Base-by-base conservation (phyloP, 2,797 vertebrate genomes). In the Paedocypris micromegethes region DNA sequence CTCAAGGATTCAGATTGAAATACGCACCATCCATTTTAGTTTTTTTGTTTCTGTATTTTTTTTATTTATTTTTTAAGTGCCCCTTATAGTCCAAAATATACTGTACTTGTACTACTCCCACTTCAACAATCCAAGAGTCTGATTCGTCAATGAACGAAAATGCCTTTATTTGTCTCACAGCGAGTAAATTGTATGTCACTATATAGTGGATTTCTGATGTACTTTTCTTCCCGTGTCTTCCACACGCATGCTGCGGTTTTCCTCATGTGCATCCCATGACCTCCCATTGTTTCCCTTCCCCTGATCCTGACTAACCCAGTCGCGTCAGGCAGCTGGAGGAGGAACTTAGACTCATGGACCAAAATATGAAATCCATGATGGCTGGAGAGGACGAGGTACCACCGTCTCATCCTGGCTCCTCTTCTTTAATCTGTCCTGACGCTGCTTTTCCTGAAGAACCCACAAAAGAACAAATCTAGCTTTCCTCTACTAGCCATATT, bases 341-440 rank as follows among this genome's bases (percentile, higher is more conserved):
- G 82, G 93, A 98, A 82, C 92, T 98, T 77, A 90, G 87, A 85
- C 91, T 93, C 80, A 94, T 96, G 95, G 96, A 98, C 86, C 94
- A 96, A 89, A 90, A 90, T 86, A 83, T 97, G 88, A 98, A 98
- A 91, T 93, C 93, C 83, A 90, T 96, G 90, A 93, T 94, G 91
- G 93, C 92, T 85, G 92, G 93, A 83, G 95, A 98, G 84, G 96
- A 98, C 86, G 93, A 98, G 96, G 96, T 98, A 98, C 87, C 87
- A 75, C 63, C 45, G 48, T 60, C 72, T 78, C 71, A 51, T 9
- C 40, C 68, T 64, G 48, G 60, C 64, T 67, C 68, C 58, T 52
- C 59, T 67, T 66, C 67, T 61, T 61, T 81, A 46, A 61, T 44
- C 55, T 52, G n/a, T 38, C 48, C 40, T 45, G 58, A 23, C 23